Percentiles rank a stretch among this genome's conserved stretches.
phyloP scores from a whole-genome alignment of 2,113 vertebrate species.

The Monarcha castaneiventris region DNA sequence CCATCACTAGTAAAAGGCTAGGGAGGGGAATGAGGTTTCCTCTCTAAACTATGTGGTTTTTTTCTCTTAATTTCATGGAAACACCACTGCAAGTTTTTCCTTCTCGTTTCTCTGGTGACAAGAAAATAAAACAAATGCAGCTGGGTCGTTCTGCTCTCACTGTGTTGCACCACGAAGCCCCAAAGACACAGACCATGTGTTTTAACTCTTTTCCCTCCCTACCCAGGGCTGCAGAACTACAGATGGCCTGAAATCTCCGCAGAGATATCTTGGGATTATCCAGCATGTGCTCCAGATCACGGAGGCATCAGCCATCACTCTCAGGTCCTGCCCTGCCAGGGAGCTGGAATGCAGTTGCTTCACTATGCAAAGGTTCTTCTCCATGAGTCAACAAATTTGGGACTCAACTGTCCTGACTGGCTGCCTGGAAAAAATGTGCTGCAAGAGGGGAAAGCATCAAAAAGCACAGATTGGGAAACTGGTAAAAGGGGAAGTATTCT shows the following conservation, averaged over 20 bases:
- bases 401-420: not conserved
- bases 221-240: not conserved
- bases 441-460: not conserved
- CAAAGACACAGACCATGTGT: not conserved
- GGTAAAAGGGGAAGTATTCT: not conserved
- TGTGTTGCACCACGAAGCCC: not conserved
- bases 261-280: not conserved
- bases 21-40: not conserved
- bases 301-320: not conserved
- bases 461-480: not conserved
- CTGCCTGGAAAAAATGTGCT: not conserved
- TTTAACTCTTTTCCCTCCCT: not conserved
- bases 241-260: not conserved
- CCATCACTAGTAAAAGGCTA: not conserved
- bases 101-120: constrained; percentile 73
- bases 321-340: not conserved
- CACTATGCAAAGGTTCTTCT: not conserved
- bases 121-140: constrained; percentile 72
- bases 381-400: not conserved
- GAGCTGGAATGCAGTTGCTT: not conserved
- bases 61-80: constrained; percentile 60
- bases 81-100: constrained; percentile 55
- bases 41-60: not conserved
- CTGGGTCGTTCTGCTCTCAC: constrained; percentile 24
- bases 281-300: not conserved